Evolutionary conservation across 2,888 invertebrate genomes (phyloP).

Genomic region (Yponomeuta plumbellus): DNA sequence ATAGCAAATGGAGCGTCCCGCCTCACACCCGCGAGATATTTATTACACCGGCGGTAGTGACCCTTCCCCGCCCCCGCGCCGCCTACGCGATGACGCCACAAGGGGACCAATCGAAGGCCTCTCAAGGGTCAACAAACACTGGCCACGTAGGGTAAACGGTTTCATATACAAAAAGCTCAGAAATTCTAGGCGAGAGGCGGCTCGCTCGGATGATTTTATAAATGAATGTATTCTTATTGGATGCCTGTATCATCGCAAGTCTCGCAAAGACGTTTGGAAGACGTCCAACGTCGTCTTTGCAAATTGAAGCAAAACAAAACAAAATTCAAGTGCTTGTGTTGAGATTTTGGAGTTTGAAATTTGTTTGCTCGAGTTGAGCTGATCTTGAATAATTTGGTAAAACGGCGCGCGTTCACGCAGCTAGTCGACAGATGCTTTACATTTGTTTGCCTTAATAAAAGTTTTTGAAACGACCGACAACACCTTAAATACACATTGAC

Average conservation of each 20-base stretch:
- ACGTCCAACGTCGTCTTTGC: neutral
- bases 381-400: neutral
- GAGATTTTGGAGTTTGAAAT: neutral
- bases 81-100: too few relatives aligned
- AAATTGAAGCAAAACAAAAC: neutral
- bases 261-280: neutral
- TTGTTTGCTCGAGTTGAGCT: neutral
- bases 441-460: too few relatives aligned
- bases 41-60: constrained; percentile 22
- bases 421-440: neutral
- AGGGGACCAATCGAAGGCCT: neutral
- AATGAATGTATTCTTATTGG: neutral
- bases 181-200: neutral
- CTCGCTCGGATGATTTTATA: neutral
- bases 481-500: too few relatives aligned
- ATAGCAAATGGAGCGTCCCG: constrained; percentile 39
- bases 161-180: constrained; percentile 9
- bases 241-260: neutral
- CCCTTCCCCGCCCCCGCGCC: constrained; percentile 10
- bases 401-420: neutral
- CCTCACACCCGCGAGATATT: constrained; percentile 21
- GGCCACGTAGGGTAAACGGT: neutral
- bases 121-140: neutral
- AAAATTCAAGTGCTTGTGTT: neutral
- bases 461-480: too few relatives aligned